Base-by-base conservation (phyloP, 2,797 vertebrate genomes). In the Lemur catta region DNA sequence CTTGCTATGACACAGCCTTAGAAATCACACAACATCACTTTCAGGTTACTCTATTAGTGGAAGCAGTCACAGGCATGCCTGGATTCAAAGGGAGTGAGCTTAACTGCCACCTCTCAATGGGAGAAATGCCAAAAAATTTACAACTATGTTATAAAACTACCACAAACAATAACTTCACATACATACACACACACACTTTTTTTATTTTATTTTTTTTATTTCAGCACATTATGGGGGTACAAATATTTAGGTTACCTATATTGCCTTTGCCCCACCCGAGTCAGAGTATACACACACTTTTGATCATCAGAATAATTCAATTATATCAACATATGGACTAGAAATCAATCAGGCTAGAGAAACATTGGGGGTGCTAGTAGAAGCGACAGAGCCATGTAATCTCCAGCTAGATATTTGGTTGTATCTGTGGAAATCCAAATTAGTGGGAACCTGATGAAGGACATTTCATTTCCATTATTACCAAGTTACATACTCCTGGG, bases 111-210 rank as follows among this genome's bases (percentile, higher is more conserved):
- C 11, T 76, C 67, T 74, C n/a, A 50, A 67, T 26, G 59, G 9
- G 10, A 61, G 22, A 7, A 35, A 10, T 43, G 22, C 30, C 69
- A 41, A 71, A 61, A 22, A 59, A 84, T 69, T n/a, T 33, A 11
- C 75, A 48, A n/a, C 18, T 48, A 18, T 48, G 20, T 65, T 57
- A 87, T n/a, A 75, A 87, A 95, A 75, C 38, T 48, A 75, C 28
- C 26, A 85, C 28, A 69, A 13, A 69, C 43, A 57, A 81, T 59
- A 78, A 50, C 52, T 78, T 84, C 52, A 59, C 76, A 93, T 4
- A 79, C 24, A 52, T 14, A 41, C 6, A 35, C 22, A 71, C 30
- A 55, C 28, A 55, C 13, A 43, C 43, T 46, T 46, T 11, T 46
- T 57, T 57, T 10, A 22, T 24, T 57, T 57, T 57, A 57, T 57